phyloP scores from a whole-genome alignment of 2,113 vertebrate species.

The Protobothrops mucrosquamatus region DNA sequence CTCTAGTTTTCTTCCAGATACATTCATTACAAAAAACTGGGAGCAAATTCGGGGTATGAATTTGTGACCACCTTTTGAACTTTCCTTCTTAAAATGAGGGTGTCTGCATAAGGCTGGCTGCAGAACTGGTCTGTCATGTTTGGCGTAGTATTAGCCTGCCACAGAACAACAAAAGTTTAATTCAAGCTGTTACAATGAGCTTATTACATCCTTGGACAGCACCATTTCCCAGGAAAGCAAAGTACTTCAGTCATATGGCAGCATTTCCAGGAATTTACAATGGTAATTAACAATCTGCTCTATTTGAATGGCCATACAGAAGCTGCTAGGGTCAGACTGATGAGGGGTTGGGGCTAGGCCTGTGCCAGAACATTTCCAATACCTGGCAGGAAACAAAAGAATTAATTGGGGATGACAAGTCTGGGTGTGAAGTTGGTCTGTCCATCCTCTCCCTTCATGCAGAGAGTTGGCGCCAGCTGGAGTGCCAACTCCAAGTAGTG shows the following conservation, averaged over 20 bases:
- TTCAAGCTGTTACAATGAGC: conserved; percentile 15
- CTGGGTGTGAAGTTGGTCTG: background rate
- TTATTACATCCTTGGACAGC: background rate
- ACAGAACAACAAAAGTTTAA: conserved; percentile 4
- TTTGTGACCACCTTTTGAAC: background rate
- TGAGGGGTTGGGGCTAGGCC: background rate
- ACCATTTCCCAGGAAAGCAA: conserved; percentile 27
- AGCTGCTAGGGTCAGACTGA: background rate
- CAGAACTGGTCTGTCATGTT: background rate
- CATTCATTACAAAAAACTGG: background rate
- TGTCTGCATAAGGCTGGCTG: background rate
- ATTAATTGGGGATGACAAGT: conserved; percentile 1
- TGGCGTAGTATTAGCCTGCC: background rate
- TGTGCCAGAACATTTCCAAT: background rate
- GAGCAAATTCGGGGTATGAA: background rate
- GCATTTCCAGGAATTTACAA: conserved; percentile 12
- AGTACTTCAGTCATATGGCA: background rate
- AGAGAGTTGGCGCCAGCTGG: background rate
- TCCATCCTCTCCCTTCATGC: background rate
- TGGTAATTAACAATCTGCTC: conserved; percentile 12
- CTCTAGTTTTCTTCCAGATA: background rate
- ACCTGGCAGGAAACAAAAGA: background rate
- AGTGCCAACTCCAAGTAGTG: background rate
- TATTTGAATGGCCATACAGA: background rate
- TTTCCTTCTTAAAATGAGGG: background rate